These are phyloP conservation scores for Oenanthe melanoleuca DNA, from an alignment of 2,113 vertebrate genomes.

Conservation along the genomic window DNA sequence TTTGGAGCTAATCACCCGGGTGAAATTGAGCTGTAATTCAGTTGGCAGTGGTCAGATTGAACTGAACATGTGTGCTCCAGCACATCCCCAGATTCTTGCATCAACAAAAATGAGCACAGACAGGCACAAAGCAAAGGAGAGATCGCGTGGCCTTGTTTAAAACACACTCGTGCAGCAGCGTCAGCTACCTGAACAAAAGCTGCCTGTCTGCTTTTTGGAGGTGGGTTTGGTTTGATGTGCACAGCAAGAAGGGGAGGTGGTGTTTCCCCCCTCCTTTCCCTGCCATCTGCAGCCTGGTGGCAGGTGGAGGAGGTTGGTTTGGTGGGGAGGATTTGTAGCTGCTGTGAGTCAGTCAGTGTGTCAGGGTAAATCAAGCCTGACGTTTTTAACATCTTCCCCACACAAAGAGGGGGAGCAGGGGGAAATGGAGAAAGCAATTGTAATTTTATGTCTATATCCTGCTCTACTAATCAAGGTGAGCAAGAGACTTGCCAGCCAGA, in stretches of 20 bases:
- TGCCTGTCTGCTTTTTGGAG: constrained; percentile 6
- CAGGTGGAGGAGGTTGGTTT: constrained; percentile 60
- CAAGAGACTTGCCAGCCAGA: constrained; percentile 53
- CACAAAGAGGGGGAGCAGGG: background rate
- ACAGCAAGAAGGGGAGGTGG: background rate
- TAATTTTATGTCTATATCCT: constrained; percentile 78
- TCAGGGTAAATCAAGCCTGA: constrained; percentile 77
- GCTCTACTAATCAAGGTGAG: constrained; percentile 72
- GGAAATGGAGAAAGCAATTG: constrained; percentile 66
- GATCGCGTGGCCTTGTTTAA: background rate
- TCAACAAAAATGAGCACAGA: constrained; percentile 45
- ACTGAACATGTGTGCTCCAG: background rate
- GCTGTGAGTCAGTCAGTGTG: constrained; percentile 67
- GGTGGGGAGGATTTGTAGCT: constrained; percentile 66
- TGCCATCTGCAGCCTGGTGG: background rate
- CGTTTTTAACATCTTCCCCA: constrained; percentile 69
- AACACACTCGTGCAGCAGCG: background rate
- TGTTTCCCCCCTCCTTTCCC: background rate
- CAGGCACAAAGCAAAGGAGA: background rate
- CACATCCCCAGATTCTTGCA: background rate
- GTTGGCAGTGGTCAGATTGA: constrained; percentile 45
- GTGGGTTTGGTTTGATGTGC: background rate
- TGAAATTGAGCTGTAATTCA: constrained; percentile 60
- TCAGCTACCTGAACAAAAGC: constrained; percentile 23
- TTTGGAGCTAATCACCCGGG: constrained; percentile 34